These are phyloP conservation scores for Erpornis zantholeuca DNA, from an alignment of 2,113 vertebrate species.

Conservation along the genomic window DNA sequence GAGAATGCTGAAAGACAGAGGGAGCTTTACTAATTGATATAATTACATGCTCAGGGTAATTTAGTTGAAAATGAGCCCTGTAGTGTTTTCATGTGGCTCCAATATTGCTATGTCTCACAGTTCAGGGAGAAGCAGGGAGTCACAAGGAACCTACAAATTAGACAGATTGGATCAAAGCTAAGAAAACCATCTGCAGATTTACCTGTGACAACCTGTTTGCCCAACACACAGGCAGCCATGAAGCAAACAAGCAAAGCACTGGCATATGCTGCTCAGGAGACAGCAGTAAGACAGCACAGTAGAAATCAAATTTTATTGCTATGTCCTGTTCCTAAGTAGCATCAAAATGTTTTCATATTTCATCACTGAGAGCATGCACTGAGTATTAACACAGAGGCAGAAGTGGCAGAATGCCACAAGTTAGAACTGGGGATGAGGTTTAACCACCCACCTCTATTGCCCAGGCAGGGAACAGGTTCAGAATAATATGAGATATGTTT, in stretches of 20 bases:
- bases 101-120: neutral
- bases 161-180: neutral
- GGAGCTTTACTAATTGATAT: constrained; percentile 3
- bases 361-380: neutral
- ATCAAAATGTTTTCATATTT: constrained; percentile 28
- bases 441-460: neutral
- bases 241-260: constrained; percentile 26
- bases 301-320: constrained; percentile 13
- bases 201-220: constrained; percentile 68
- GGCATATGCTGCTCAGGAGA: constrained; percentile 62
- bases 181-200: constrained; percentile 29
- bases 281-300: constrained; percentile 22
- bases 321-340: constrained; percentile 31
- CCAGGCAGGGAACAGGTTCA: neutral
- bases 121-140: neutral
- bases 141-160: constrained; percentile 9
- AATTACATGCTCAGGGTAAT: constrained; percentile 9
- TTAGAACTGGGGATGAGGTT: neutral
- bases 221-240: neutral
- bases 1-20: neutral
- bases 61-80: neutral
- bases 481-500: neutral
- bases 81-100: neutral
- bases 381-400: neutral
- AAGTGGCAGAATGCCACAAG: neutral